phyloP scores from a whole-genome alignment of 2,888 invertebrate genomes.

The Epicampocera succincta region DNA sequence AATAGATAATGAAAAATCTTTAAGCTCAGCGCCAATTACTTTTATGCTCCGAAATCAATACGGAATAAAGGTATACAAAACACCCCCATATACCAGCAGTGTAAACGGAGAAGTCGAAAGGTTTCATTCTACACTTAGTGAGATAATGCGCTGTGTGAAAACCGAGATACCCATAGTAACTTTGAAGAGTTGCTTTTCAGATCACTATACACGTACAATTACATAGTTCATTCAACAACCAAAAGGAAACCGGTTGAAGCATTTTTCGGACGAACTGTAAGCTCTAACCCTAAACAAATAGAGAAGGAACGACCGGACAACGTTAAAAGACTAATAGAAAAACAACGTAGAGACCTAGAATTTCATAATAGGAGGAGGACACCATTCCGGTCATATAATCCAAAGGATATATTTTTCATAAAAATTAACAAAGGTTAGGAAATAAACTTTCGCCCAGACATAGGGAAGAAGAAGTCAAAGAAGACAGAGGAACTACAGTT shows the following conservation, averaged over 20 bases:
- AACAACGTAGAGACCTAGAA: not conserved
- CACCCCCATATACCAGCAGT: not conserved
- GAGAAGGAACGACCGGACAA: not conserved
- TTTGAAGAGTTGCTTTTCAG: slow-evolving; percentile 15
- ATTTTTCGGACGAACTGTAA: not conserved
- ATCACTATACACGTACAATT: not conserved
- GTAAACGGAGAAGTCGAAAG: too few relatives aligned
- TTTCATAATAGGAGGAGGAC: not conserved
- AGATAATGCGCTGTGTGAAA: not conserved
- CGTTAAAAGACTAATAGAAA: not conserved
- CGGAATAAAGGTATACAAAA: not conserved
- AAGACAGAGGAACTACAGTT: not conserved
- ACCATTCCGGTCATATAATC: not conserved
- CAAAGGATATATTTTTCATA: not conserved
- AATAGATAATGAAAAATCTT: not conserved
- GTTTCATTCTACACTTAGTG: not conserved
- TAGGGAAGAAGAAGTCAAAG: not conserved
- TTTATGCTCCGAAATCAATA: not conserved
- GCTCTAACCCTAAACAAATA: not conserved
- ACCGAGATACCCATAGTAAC: not conserved
- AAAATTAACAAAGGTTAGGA: not conserved
- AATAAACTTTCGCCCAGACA: not conserved
- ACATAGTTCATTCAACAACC: not conserved
- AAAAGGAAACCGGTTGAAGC: not conserved
- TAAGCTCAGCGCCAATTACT: not conserved